These are phyloP conservation scores for Heliothis virescens DNA, from an alignment of 1,140 invertebrate species.

Conservation along the genomic window DNA sequence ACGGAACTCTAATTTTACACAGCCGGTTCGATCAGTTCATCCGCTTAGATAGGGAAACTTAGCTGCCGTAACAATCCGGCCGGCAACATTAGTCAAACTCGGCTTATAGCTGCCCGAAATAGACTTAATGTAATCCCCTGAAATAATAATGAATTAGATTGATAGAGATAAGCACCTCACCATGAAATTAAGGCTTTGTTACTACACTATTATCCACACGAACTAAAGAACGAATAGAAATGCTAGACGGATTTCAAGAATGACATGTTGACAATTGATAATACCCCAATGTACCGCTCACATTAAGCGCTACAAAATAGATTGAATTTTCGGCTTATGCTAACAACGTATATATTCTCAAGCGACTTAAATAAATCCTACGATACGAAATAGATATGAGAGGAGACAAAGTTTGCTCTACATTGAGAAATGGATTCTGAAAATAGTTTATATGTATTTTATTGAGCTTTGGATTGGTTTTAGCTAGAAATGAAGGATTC, in stretches of 20 bases:
- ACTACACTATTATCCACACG: not conserved
- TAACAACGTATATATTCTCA: slow-evolving; percentile 35
- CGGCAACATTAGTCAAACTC: slow-evolving; percentile 40
- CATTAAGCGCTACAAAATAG: slow-evolving; percentile 29
- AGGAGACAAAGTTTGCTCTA: slow-evolving; percentile 21
- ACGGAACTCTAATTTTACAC: slow-evolving; percentile 33
- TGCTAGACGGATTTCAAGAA: slow-evolving; percentile 13
- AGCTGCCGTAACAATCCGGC: slow-evolving; percentile 31
- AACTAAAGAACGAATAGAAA: not conserved
- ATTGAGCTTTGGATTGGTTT: not conserved
- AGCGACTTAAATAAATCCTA: slow-evolving; percentile 31
- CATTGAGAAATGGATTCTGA: slow-evolving; percentile 11
- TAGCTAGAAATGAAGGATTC: not conserved
- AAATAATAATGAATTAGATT: slow-evolving; percentile 45
- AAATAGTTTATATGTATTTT: slow-evolving; percentile 13
- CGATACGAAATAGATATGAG: slow-evolving; percentile 31
- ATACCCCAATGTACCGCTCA: not conserved
- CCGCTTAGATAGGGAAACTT: slow-evolving; percentile 36
- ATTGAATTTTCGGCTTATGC: slow-evolving; percentile 41
- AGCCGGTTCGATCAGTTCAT: slow-evolving; percentile 28
- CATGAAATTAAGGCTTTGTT: slow-evolving; percentile 22
- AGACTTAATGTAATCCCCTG: slow-evolving; percentile 42
- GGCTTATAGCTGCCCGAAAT: slow-evolving; percentile 38
- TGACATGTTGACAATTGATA: slow-evolving; percentile 19
- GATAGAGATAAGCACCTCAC: slow-evolving; percentile 13